Evolutionary conservation across 2,113 vertebrate species (phyloP).

Genomic region (Melanotaenia duboulayi): DNA sequence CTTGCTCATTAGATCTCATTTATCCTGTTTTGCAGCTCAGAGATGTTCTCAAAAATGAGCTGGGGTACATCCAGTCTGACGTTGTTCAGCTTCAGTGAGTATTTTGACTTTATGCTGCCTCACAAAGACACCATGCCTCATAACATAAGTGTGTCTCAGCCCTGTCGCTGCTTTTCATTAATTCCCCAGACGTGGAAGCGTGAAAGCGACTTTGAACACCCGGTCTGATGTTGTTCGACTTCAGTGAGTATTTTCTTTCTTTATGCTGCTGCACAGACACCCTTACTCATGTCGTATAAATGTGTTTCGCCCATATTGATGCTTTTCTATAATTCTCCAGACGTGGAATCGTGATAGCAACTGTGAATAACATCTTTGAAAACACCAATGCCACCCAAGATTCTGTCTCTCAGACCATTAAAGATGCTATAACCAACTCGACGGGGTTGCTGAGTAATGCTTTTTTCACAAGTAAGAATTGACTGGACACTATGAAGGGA

Average conservation of each 20-base stretch:
- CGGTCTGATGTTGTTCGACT: too few species aligned
- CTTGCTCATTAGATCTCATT: constrained; percentile 2
- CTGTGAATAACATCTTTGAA: constrained; percentile 76
- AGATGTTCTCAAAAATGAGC: neutral
- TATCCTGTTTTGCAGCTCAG: constrained; percentile 64
- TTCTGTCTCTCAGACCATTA: constrained; percentile 11
- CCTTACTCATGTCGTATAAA: neutral
- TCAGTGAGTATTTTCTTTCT: too few species aligned
- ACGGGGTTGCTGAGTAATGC: neutral
- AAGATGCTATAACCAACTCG: neutral
- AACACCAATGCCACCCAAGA: constrained; percentile 35
- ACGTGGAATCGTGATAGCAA: constrained; percentile 77
- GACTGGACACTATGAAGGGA: neutral
- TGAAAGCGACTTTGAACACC: constrained; percentile 70
- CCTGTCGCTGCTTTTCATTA: constrained; percentile 1
- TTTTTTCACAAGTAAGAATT: constrained; percentile 43
- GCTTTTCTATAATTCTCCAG: constrained; percentile 51
- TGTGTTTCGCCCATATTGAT: neutral
- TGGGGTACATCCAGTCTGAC: constrained; percentile 62
- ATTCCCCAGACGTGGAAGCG: constrained; percentile 74
- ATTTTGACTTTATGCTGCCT: neutral
- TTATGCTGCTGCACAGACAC: too few species aligned
- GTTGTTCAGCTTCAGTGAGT: constrained; percentile 76
- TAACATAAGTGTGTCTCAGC: neutral
- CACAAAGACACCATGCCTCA: neutral